Conservation (phyloP, 35 echinoderm and acorn worm species). For the Ophiothrix spiculata region DNA sequence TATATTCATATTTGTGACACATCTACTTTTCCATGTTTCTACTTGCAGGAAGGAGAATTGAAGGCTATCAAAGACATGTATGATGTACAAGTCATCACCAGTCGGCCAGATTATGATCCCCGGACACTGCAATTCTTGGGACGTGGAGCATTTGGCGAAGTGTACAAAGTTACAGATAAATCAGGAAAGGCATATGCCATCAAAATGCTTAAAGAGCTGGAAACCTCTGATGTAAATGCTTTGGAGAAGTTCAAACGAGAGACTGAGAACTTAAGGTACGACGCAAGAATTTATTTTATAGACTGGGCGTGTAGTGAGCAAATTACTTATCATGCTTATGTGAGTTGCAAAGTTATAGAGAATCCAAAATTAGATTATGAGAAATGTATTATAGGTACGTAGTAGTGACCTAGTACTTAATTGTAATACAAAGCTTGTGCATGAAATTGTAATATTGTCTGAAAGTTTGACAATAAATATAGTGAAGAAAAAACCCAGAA, state of each 20-base stretch:
- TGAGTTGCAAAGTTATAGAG: too few relatives aligned
- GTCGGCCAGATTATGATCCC: neutral
- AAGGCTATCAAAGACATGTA: neutral
- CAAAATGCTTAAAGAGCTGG: conserved; percentile 28
- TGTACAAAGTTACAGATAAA: conserved; percentile 35
- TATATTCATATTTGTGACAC: too few relatives aligned
- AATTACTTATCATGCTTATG: too few relatives aligned
- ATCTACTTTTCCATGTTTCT: neutral
- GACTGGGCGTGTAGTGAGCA: too few relatives aligned
- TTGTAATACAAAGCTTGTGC: too few relatives aligned
- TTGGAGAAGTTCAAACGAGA: conserved; percentile 33
- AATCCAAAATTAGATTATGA: too few relatives aligned
- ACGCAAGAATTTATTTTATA: too few relatives aligned
- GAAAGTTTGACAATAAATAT: too few relatives aligned
- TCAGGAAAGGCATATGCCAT: conserved; percentile 16
- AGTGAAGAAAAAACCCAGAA: too few relatives aligned
- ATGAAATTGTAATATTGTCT: too few relatives aligned
- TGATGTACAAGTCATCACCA: conserved; percentile 19
- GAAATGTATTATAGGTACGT: too few relatives aligned
- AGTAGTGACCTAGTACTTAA: too few relatives aligned
- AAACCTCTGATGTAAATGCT: neutral
- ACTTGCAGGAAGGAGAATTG: neutral
- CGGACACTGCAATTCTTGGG: conserved; percentile 13
- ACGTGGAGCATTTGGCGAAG: conserved; percentile 27
- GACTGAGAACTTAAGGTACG: conserved; percentile 17